phyloP scores from a whole-genome alignment of 1,140 invertebrate genomes.

The Trinorchestia longiramus region DNA sequence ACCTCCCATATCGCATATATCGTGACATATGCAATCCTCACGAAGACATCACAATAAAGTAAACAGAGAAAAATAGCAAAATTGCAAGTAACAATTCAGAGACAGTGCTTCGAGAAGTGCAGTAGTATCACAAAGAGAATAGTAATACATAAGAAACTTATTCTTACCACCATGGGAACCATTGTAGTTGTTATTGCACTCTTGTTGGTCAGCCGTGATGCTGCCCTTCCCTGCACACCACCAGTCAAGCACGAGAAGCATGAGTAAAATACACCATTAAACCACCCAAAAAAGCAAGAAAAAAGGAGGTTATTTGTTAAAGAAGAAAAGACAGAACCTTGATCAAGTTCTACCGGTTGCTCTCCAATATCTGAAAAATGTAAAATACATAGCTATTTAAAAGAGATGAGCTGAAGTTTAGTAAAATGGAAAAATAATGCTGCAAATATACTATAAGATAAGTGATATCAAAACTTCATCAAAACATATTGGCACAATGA shows the following conservation, averaged over 20 bases:
- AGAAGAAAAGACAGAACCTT: neutral
- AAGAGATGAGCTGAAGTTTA: neutral
- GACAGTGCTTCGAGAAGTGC: neutral
- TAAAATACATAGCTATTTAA: neutral
- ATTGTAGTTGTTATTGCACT: slow-evolving; percentile 55
- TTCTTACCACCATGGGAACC: neutral
- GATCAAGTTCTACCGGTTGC: neutral
- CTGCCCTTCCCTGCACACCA: slow-evolving; percentile 49
- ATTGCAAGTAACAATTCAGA: too few species aligned
- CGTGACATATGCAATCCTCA: neutral
- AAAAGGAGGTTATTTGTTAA: neutral
- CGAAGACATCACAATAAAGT: neutral
- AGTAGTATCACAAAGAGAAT: neutral
- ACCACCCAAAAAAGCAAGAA: neutral
- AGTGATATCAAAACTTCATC: too few species aligned
- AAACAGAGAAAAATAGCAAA: too few species aligned
- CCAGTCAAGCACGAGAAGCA: neutral
- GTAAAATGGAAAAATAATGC: neutral
- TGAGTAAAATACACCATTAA: neutral
- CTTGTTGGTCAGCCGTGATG: slow-evolving; percentile 40
- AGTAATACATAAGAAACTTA: neutral
- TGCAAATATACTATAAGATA: too few species aligned
- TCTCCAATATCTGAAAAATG: neutral
- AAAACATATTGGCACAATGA: too few species aligned
- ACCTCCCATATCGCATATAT: neutral